Evolutionary conservation across 2,113 vertebrate genomes (phyloP).

Genomic region (Irena cyanogastra): DNA sequence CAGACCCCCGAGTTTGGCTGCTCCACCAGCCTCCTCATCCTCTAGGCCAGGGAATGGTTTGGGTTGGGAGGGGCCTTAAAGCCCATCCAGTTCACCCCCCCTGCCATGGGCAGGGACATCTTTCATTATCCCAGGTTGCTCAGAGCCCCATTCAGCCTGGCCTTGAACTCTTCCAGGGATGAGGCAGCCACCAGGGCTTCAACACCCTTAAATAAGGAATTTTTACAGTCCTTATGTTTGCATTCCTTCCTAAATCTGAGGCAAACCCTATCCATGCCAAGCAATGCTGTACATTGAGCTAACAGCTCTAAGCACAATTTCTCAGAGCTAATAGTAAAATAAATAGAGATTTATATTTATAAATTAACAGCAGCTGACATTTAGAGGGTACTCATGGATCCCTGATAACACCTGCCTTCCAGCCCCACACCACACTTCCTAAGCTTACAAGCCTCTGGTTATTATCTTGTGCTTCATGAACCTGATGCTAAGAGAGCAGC

Average conservation of each 20-base stretch:
- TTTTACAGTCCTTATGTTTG: background rate
- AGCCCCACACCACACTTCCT: background rate
- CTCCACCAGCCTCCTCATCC: background rate
- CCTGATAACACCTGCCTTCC: background rate
- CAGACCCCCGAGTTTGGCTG: background rate
- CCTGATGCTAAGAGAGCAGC: background rate
- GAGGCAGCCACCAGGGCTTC: background rate
- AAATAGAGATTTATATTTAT: background rate
- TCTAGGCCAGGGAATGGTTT: background rate
- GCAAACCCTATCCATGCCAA: background rate
- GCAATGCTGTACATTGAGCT: background rate
- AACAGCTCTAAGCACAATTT: background rate
- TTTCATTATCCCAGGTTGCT: too few relatives aligned
- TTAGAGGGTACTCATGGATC: background rate
- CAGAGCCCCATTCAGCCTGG: fast-evolving
- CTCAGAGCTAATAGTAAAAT: background rate
- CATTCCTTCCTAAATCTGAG: background rate
- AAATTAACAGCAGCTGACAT: background rate
- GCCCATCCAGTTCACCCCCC: too few relatives aligned
- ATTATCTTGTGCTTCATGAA: background rate
- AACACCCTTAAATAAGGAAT: background rate
- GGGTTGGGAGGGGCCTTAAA: background rate
- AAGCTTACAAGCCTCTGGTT: background rate
- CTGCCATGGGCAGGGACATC: background rate
- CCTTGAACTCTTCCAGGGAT: background rate